Conservation (phyloP, 92 coral and sea anemone genomes). For the Ricordea florida region DNA sequence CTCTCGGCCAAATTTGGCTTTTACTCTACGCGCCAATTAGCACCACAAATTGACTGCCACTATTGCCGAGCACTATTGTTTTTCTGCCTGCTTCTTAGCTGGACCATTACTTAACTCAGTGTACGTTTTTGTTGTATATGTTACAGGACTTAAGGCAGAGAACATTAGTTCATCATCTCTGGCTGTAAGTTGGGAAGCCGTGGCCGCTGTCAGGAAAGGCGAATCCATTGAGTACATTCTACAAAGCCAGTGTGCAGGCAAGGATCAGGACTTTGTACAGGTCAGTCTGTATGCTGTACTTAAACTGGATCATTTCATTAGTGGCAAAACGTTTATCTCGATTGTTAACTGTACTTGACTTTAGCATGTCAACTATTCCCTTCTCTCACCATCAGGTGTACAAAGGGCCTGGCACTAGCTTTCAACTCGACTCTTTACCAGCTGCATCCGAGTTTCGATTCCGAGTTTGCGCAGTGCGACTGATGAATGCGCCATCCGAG, state of each 20-base stretch:
- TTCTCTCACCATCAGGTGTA: conserved; percentile 56
- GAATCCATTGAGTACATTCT: conserved; percentile 82
- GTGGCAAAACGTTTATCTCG: no score
- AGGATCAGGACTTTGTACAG: conserved; percentile 76
- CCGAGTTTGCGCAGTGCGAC: conserved; percentile 89
- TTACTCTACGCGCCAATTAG: no score
- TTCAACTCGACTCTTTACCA: conserved; percentile 35
- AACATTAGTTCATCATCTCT: conserved; percentile 46
- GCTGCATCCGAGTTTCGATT: conserved; percentile 75
- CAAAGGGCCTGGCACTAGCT: conserved; percentile 72
- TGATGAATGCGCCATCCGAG: conserved; percentile 32
- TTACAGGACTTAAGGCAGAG: conserved; percentile 64
- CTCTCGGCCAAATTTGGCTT: no score
- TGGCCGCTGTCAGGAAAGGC: conserved; percentile 58
- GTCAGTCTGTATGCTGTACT: no score
- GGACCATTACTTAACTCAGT: no score
- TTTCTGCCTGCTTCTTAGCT: no score
- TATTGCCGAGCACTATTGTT: no score
- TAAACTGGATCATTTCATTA: no score
- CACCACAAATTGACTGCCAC: no score
- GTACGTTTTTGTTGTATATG: not conserved
- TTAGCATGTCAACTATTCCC: not conserved
- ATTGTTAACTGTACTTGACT: no score
- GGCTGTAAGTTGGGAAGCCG: conserved; percentile 82
- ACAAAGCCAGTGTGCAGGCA: conserved; percentile 76